A percentile compares a stretch with the other conserved stretches of the same genome.
phyloP scores from a whole-genome alignment of 1,140 invertebrate genomes.

The fruit fly (Drosophila melanogaster) region DNA sequence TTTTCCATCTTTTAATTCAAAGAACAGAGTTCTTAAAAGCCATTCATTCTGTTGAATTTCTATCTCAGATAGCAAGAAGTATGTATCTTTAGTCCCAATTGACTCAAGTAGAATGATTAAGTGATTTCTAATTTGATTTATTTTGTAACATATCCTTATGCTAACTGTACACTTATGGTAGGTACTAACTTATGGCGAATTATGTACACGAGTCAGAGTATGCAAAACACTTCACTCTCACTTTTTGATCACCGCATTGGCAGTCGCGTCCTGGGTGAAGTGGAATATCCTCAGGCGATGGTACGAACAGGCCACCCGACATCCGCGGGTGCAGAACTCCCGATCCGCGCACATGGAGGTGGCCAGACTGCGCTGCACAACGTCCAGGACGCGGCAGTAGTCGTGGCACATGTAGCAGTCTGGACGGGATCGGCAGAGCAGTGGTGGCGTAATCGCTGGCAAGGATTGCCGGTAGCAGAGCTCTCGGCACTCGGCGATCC shows the following conservation, averaged over 20 bases:
- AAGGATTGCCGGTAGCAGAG: conserved; percentile 54
- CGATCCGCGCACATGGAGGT: conserved; percentile 67
- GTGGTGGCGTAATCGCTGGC: conserved; percentile 7
- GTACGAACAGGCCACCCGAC: conserved; percentile 64
- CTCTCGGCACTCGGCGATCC: conserved; percentile 57
- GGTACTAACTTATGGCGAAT: neutral
- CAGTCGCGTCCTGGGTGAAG: neutral
- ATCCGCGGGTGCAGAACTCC: conserved; percentile 68
- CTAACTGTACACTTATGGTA: conserved; percentile 10
- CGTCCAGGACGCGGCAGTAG: conserved; percentile 64
- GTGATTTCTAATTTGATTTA: conserved; percentile 4
- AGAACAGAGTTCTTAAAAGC: no score
- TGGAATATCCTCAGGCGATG: conserved; percentile 28
- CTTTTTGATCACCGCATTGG: conserved; percentile 46
- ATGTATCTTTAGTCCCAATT: neutral
- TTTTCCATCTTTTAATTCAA: no score
- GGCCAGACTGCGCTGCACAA: conserved; percentile 56
- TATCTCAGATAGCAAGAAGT: no score
- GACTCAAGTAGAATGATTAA: neutral
- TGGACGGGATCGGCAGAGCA: conserved; percentile 51
- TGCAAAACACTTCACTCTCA: conserved; percentile 1
- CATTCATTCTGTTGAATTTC: no score
- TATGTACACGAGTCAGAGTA: conserved; percentile 19
- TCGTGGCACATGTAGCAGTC: conserved; percentile 79
- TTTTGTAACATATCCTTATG: conserved; percentile 25